Conservation (phyloP, 2,888 invertebrate genomes). For the Geotrupes spiniger region DNA sequence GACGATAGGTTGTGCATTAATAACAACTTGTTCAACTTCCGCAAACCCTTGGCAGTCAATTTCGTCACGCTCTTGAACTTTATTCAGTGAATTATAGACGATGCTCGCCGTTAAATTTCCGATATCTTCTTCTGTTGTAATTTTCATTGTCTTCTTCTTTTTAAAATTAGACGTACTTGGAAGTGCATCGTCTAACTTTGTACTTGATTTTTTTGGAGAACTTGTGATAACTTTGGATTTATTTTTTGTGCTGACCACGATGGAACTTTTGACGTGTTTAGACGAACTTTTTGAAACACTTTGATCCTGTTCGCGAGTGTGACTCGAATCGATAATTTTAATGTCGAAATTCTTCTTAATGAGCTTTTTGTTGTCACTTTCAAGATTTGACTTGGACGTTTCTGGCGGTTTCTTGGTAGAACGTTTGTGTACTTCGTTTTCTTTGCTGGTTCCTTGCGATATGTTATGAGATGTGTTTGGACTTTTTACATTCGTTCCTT, state of each 20-base stretch:
- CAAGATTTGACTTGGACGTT: background rate
- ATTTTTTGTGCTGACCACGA: background rate
- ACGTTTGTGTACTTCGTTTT: background rate
- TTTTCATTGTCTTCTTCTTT: slow-evolving; percentile 32
- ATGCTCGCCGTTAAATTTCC: slow-evolving; percentile 42
- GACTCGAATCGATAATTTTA: slow-evolving; percentile 15
- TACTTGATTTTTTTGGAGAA: slow-evolving; percentile 2
- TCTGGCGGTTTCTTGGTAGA: background rate
- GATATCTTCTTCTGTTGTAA: slow-evolving; percentile 34
- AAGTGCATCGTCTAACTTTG: slow-evolving; percentile 18
- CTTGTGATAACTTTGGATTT: slow-evolving; percentile 6
- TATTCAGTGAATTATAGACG: slow-evolving; percentile 40
- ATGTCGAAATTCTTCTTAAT: slow-evolving; percentile 13
- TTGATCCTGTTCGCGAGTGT: slow-evolving; percentile 5
- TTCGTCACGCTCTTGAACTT: slow-evolving; percentile 28
- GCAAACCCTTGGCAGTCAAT: background rate
- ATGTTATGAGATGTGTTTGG: slow-evolving; percentile 6
- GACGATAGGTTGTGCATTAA: slow-evolving; percentile 34
- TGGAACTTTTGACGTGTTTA: slow-evolving; percentile 1
- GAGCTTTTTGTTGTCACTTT: slow-evolving; percentile 7
- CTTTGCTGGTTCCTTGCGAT: slow-evolving; percentile 9
- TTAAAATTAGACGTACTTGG: slow-evolving; percentile 33
- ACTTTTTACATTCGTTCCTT: slow-evolving; percentile 20
- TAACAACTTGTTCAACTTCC: background rate
- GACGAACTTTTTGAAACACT: background rate